Evolutionary conservation across 2,888 invertebrate species (phyloP).

Genomic region (Xanthostigma xanthostigma): DNA sequence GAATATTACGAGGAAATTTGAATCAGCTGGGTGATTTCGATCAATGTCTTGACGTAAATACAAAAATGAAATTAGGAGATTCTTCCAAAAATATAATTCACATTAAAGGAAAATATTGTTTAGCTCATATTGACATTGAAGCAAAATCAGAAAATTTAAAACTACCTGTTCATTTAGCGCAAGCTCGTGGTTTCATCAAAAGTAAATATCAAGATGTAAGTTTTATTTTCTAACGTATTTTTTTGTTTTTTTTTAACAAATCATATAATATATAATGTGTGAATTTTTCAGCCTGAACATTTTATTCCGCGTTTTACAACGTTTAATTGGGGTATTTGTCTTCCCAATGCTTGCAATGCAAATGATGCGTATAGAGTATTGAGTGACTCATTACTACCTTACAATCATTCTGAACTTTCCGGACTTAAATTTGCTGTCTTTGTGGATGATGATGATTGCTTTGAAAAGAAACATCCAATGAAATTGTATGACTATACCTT

Average conservation of each 20-base stretch:
- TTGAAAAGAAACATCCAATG: constrained; percentile 28
- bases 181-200: constrained; percentile 46
- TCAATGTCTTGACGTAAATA: constrained; percentile 40
- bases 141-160: constrained; percentile 40
- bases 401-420: constrained; percentile 34
- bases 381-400: constrained; percentile 40
- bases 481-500: constrained; percentile 28
- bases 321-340: constrained; percentile 54
- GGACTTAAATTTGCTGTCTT: constrained; percentile 42
- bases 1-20: constrained; percentile 50
- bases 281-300: constrained; percentile 44
- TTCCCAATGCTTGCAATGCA: constrained; percentile 46
- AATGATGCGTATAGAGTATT: constrained; percentile 41
- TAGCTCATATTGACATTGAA: constrained; percentile 47
- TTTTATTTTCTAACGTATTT: background rate
- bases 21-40: constrained; percentile 59
- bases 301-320: constrained; percentile 56
- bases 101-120: constrained; percentile 53
- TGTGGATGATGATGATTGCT: constrained; percentile 42
- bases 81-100: constrained; percentile 41
- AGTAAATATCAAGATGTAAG: constrained; percentile 47
- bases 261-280: background rate
- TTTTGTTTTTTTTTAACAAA: background rate
- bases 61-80: constrained; percentile 42
- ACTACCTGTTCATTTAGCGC: constrained; percentile 46